Evolutionary conservation across 1,140 invertebrate species (phyloP).

Genomic region (Doryteuthis pealeii): DNA sequence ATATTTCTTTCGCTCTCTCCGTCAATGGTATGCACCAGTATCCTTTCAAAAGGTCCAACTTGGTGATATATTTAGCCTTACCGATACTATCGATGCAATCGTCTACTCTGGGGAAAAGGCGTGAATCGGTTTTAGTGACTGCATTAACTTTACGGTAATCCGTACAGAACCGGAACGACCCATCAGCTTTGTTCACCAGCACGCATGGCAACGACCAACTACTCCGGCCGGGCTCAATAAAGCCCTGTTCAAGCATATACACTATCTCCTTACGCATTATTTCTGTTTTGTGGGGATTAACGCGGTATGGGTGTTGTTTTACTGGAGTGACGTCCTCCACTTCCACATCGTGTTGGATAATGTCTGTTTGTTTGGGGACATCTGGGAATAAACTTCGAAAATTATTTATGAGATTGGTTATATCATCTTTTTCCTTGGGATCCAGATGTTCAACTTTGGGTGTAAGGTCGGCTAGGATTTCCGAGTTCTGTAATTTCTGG

Average conservation of each 20-base stretch:
- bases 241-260: slow-evolving; percentile 38
- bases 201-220: slow-evolving; percentile 32
- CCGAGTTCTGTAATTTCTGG: slow-evolving; percentile 3
- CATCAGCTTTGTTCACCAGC: slow-evolving; percentile 19
- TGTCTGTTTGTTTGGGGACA: slow-evolving; percentile 13
- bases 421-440: not conserved
- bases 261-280: slow-evolving; percentile 51
- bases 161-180: slow-evolving; percentile 17
- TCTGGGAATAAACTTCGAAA: slow-evolving; percentile 6
- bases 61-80: not conserved
- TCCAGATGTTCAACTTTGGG: slow-evolving; percentile 2
- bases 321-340: slow-evolving; percentile 16
- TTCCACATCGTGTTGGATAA: slow-evolving; percentile 19
- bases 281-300: slow-evolving; percentile 49
- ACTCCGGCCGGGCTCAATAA: slow-evolving; percentile 26
- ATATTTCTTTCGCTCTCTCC: not conserved
- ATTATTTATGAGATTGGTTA: not conserved
- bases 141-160: slow-evolving; percentile 30
- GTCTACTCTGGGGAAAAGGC: slow-evolving; percentile 21
- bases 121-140: slow-evolving; percentile 27
- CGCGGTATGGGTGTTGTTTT: slow-evolving; percentile 31
- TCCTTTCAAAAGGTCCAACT: not conserved
- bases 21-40: not conserved
- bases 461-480: not conserved
- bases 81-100: slow-evolving; percentile 32